Evolutionary conservation across 92 coral and sea anemone genomes (phyloP).

Genomic region (Paragorgia papillata): DNA sequence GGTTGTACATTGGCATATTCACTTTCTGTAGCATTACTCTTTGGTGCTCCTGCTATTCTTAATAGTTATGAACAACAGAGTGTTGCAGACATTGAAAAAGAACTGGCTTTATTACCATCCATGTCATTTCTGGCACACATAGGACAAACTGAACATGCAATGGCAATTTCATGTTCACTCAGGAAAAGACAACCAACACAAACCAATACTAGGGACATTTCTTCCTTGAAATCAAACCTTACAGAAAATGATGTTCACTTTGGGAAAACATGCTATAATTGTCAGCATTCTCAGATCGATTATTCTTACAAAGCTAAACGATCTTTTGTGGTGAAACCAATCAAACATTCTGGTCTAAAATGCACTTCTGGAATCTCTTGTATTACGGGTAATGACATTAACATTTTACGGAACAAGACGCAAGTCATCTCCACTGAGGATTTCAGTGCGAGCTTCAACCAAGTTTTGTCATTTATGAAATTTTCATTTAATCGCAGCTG

Average conservation of each 20-base stretch:
- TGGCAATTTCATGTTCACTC: slow-evolving; percentile 11
- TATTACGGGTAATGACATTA: too few species aligned
- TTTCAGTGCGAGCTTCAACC: background rate
- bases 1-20: slow-evolving; percentile 35
- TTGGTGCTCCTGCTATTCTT: slow-evolving; percentile 2
- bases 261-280: background rate
- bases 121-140: slow-evolving; percentile 22
- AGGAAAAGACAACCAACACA: slow-evolving; percentile 15
- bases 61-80: background rate
- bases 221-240: background rate
- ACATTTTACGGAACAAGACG: background rate
- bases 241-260: background rate
- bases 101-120: background rate
- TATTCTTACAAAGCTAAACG: background rate
- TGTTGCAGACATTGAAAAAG: background rate
- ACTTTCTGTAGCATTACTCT: slow-evolving; percentile 14
- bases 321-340: background rate
- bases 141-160: slow-evolving; percentile 16
- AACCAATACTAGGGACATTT: background rate
- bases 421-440: background rate
- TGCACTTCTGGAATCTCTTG: background rate
- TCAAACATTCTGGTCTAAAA: background rate
- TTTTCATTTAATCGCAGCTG: slow-evolving; percentile 27
- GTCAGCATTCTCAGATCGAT: background rate
- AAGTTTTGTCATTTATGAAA: slow-evolving; percentile 1